Base-by-base conservation (phyloP, 1,140 invertebrate species). In the Lasaia peninsularis region DNA sequence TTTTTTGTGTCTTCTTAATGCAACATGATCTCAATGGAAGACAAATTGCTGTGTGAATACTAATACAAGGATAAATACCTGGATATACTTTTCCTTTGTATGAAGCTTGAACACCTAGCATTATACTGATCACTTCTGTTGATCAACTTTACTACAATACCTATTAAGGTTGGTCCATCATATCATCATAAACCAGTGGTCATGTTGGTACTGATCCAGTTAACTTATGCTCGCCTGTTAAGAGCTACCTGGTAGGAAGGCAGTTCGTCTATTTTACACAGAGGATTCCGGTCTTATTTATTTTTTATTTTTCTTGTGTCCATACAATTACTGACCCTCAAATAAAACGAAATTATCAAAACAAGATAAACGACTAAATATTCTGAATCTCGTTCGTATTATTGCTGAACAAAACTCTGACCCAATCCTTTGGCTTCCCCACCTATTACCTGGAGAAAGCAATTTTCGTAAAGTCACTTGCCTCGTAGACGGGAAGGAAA, bases 391-490 rank as follows among this genome's bases (percentile, higher is more conserved):
- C 37, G 4, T 3, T 2, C 9, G 18, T 20, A 16, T 44, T 44
- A 44, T 44, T 44, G 18, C 16, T 20, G 55, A 49, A 50, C 52
- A 58, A 55, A 63, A 63, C 34, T 53, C 12, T 16, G 37, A 10
- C 37, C 33, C 55, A 58, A 65, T 28, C 32, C 49, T 58, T 65
- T 60, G 51, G 51, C 58, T 61, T 16, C 18, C 9, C 37, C 37
- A 63, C 63, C 56, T 64, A 71, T 74, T 73, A 73, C 71, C 69
- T 76, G 74, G 78, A 65, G 62, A 71, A 77, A 71, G 70, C 74
- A 78, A 78, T 78, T 78, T 78, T 68, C 68, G 49, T 60, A 16
- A 58, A 71, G 61, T 71, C 73, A 62, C 58, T 61, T 65, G 52
- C 63, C 53, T 53, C 66, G 37, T 44, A 44, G 7, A 44, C 37